These are phyloP conservation scores for Steinernema carpocapsae DNA, from an alignment of 2,888 invertebrate species.

Conservation along the genomic window DNA sequence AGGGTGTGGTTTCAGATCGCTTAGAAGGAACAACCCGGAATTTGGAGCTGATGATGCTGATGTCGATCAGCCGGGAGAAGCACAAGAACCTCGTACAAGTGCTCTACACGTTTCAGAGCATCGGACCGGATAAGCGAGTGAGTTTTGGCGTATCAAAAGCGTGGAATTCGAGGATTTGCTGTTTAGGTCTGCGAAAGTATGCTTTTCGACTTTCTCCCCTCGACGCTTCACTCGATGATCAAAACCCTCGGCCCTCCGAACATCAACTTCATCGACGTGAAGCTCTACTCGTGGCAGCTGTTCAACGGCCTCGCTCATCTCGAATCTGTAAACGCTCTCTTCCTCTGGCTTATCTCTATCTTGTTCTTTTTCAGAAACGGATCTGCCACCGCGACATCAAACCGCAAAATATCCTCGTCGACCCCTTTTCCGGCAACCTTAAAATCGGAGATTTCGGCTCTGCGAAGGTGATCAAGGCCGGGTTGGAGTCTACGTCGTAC, in stretches of 20 bases:
- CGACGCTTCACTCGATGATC: slow-evolving; percentile 45
- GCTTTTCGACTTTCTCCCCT: slow-evolving; percentile 56
- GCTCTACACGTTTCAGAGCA: slow-evolving; percentile 51
- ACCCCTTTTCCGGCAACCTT: slow-evolving; percentile 48
- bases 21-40: slow-evolving; percentile 39
- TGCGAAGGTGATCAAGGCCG: slow-evolving; percentile 51
- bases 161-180: neutral
- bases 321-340: slow-evolving; percentile 35
- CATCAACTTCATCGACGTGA: slow-evolving; percentile 52
- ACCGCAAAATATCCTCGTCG: slow-evolving; percentile 57
- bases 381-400: slow-evolving; percentile 48
- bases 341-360: neutral
- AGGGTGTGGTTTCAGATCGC: neutral
- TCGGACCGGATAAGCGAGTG: slow-evolving; percentile 40
- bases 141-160: neutral
- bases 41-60: slow-evolving; percentile 51
- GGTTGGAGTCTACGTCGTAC: slow-evolving; percentile 50
- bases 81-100: slow-evolving; percentile 59
- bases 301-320: slow-evolving; percentile 58
- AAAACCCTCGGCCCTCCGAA: slow-evolving; percentile 38
- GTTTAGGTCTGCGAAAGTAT: slow-evolving; percentile 53
- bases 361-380: slow-evolving; percentile 36
- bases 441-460: slow-evolving; percentile 62
- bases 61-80: slow-evolving; percentile 47
- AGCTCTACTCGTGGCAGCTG: slow-evolving; percentile 62